Evolutionary conservation across 2,888 invertebrate species (phyloP).

Genomic region (Drosophila sordidapex): DNA sequence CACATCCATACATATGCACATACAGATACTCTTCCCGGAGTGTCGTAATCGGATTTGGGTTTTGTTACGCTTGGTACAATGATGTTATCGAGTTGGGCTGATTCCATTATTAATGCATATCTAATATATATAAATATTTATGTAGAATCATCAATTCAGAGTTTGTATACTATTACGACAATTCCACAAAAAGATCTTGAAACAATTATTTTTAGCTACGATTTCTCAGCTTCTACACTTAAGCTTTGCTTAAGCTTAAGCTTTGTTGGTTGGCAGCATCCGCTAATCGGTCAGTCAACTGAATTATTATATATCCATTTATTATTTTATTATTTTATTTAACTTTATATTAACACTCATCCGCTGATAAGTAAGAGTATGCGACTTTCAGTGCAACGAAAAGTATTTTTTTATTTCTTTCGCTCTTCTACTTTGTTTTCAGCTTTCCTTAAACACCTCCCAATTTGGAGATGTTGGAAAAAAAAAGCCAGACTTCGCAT

Average conservation of each 20-base stretch:
- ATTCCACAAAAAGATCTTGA: neutral
- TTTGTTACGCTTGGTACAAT: neutral
- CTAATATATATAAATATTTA: neutral
- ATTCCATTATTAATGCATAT: neutral
- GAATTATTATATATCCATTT: neutral
- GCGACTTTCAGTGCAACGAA: constrained; percentile 7
- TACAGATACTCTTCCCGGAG: constrained; percentile 13
- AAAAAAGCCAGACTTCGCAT: constrained; percentile 40
- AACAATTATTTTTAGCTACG: neutral
- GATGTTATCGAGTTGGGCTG: neutral
- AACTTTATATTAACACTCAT: too few species aligned
- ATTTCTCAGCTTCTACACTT: neutral
- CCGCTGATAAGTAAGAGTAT: constrained; percentile 36
- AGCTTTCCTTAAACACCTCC: constrained; percentile 52
- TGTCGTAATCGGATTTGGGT: neutral
- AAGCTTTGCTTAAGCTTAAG: neutral
- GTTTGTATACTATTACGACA: neutral
- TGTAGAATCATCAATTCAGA: too few species aligned
- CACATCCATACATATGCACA: neutral
- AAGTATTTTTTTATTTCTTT: constrained; percentile 23
- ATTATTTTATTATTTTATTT: too few species aligned
- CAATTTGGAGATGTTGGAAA: constrained; percentile 51
- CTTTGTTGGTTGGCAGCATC: neutral
- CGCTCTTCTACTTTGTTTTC: constrained; percentile 54
- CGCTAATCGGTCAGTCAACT: neutral